These are phyloP conservation scores for Mico argentatus DNA, from an alignment of 2,797 vertebrate species.

Conservation along the genomic window DNA sequence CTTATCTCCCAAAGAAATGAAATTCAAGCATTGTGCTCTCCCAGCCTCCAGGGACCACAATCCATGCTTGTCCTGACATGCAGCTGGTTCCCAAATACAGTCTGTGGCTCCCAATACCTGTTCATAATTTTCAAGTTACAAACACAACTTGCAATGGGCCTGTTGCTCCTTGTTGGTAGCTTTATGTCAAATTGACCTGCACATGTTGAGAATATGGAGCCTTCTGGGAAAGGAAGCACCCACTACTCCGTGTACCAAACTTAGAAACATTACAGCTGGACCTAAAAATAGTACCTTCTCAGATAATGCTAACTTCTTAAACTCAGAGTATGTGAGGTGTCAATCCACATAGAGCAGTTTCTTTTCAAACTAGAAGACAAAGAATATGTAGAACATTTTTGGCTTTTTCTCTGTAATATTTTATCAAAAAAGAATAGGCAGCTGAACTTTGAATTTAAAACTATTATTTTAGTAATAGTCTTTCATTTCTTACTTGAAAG, in stretches of 20 bases:
- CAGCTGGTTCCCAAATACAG: conserved; percentile 86
- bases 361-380: conserved; percentile 15
- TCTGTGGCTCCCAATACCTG: conserved; percentile 88
- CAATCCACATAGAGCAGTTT: conserved; percentile 29
- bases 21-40: conserved; percentile 85
- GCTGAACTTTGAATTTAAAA: conserved; percentile 51
- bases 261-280: conserved; percentile 88
- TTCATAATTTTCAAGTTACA: conserved; percentile 92
- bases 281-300: conserved; percentile 88
- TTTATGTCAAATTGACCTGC: conserved; percentile 88
- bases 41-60: conserved; percentile 78
- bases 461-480: conserved; percentile 70
- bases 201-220: conserved; percentile 86
- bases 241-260: conserved; percentile 87
- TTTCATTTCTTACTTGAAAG: conserved; percentile 72
- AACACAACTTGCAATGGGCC: conserved; percentile 92
- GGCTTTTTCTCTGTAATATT: conserved; percentile 49
- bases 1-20: conserved; percentile 82
- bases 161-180: conserved; percentile 85
- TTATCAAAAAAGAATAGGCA: conserved; percentile 50
- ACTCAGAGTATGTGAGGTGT: conserved; percentile 71
- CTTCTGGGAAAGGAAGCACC: conserved; percentile 90
- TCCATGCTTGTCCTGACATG: conserved; percentile 82
- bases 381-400: not conserved
- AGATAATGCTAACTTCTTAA: conserved; percentile 84